Evolutionary conservation across 1,140 invertebrate species (phyloP).

Genomic region (Hyles euphorbiae): DNA sequence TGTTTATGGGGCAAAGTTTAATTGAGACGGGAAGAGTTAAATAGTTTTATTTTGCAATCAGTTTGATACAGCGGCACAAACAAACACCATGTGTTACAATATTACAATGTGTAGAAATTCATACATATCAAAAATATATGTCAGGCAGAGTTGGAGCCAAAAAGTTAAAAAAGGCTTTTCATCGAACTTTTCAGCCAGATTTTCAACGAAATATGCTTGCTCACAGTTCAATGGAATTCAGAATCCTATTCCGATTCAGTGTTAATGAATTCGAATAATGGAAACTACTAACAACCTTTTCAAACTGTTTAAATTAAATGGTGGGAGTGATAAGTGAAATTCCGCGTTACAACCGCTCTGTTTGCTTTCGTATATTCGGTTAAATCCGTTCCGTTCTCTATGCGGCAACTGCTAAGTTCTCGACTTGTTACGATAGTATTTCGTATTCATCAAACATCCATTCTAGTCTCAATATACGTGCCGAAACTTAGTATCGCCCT

Average conservation of each 20-base stretch:
- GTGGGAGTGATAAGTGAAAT: background rate
- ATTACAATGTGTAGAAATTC: background rate
- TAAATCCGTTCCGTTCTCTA: conserved; percentile 11
- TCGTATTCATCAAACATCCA: conserved; percentile 43
- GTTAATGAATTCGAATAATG: conserved; percentile 44
- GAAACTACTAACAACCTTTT: conserved; percentile 42
- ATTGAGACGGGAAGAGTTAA: no score
- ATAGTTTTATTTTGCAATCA: no score
- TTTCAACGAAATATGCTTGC: conserved; percentile 44
- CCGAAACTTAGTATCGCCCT: conserved; percentile 34
- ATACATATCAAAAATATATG: conserved; percentile 14
- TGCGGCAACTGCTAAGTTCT: conserved; percentile 21
- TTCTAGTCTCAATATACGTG: conserved; percentile 38
- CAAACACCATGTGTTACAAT: no score
- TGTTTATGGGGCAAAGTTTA: no score
- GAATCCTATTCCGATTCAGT: conserved; percentile 46
- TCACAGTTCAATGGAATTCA: conserved; percentile 61
- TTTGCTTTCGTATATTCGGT: conserved; percentile 15
- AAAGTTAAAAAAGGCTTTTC: conserved; percentile 46
- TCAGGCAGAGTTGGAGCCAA: conserved; percentile 37
- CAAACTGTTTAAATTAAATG: conserved; percentile 27
- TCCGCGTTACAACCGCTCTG: conserved; percentile 8
- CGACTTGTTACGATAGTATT: conserved; percentile 24
- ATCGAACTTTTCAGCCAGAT: conserved; percentile 59
- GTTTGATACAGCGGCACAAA: no score